These are phyloP conservation scores for Amaurobius ferox DNA, from an alignment of 2,888 invertebrate genomes.

Conservation along the genomic window DNA sequence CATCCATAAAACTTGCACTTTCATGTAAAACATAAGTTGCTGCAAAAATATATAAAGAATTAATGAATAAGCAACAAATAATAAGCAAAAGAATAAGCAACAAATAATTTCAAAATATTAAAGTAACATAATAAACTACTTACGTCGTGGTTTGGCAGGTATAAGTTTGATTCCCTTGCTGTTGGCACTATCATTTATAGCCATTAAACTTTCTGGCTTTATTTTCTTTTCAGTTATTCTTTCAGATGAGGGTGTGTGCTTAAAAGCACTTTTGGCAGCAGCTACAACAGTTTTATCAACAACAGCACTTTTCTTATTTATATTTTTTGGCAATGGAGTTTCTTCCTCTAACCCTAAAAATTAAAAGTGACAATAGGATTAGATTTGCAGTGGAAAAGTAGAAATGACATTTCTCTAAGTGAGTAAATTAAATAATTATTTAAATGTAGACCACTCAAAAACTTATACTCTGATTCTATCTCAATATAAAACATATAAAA, in stretches of 20 bases:
- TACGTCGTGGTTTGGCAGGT: constrained; percentile 93
- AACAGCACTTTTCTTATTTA: constrained; percentile 61
- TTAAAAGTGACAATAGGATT: too few relatives aligned
- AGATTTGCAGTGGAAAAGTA: too few relatives aligned
- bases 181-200: constrained; percentile 73
- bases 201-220: constrained; percentile 80
- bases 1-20: constrained; percentile 96
- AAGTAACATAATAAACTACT: constrained; percentile 78
- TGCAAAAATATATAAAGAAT: too few relatives aligned
- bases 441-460: too few relatives aligned
- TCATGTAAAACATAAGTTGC: constrained; percentile 82
- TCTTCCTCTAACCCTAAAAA: constrained; percentile 85
- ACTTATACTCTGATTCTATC: too few relatives aligned
- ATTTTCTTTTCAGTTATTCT: constrained; percentile 85
- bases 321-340: constrained; percentile 79
- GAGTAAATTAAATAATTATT: too few relatives aligned
- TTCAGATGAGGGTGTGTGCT: constrained; percentile 78
- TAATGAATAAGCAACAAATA: neutral
- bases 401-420: too few relatives aligned
- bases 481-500: too few relatives aligned
- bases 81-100: neutral
- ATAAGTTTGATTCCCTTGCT: constrained; percentile 89
- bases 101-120: neutral
- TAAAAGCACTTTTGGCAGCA: constrained; percentile 74
- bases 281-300: constrained; percentile 69